Evolutionary conservation across 2,113 vertebrate species (phyloP).

Genomic region (Anoura caudifer): DNA sequence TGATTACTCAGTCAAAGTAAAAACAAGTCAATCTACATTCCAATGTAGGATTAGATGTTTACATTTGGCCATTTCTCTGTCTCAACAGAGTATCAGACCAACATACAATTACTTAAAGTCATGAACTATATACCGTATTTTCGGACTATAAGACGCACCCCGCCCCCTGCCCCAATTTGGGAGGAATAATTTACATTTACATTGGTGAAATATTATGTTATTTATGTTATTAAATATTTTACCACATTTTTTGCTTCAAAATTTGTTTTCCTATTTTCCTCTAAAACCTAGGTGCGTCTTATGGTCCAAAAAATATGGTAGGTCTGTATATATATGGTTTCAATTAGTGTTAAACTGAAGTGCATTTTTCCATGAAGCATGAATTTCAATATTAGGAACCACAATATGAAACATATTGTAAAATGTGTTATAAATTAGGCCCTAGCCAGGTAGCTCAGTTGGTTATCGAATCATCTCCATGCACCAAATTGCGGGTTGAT

Average conservation of each 20-base stretch:
- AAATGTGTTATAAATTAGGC: not conserved
- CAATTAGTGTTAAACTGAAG: not conserved
- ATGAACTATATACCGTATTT: not conserved
- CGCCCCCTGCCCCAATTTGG: too few species aligned
- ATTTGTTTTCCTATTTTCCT: too few species aligned
- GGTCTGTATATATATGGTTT: not conserved
- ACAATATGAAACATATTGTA: not conserved
- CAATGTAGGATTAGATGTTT: not conserved
- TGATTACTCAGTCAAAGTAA: not conserved
- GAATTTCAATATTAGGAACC: not conserved
- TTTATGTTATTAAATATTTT: too few species aligned
- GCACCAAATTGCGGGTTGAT: too few species aligned
- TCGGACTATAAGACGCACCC: too few species aligned
- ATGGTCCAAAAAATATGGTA: too few species aligned
- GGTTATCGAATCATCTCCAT: too few species aligned
- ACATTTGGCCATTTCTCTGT: not conserved
- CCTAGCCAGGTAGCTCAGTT: too few species aligned
- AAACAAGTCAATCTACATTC: conserved; percentile 7
- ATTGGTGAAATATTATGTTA: too few species aligned
- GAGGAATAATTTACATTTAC: too few species aligned
- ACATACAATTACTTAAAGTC: not conserved
- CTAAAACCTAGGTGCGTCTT: too few species aligned
- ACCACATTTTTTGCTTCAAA: too few species aligned
- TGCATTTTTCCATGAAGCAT: not conserved
- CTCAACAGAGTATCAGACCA: not conserved